These are phyloP conservation scores for Fissipunctia ypsillon DNA, from an alignment of 2,888 invertebrate genomes.

Conservation along the genomic window DNA sequence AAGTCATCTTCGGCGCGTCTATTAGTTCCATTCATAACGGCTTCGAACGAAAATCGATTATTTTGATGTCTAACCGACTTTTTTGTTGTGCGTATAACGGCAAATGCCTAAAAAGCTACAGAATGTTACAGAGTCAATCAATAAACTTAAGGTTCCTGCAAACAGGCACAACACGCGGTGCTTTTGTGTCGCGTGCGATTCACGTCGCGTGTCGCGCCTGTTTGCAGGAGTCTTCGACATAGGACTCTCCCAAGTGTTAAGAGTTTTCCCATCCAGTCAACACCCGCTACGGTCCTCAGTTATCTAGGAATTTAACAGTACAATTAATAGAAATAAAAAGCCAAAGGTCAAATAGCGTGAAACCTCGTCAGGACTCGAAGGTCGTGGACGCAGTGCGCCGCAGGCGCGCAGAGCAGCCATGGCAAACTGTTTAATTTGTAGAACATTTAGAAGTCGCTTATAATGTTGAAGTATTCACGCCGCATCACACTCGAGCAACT, in stretches of 20 bases:
- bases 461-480: slow-evolving; percentile 14
- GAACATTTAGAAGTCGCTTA: slow-evolving; percentile 8
- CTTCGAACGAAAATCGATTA: slow-evolving; percentile 49
- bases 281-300: background rate
- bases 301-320: background rate
- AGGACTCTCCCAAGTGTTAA: background rate
- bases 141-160: too few species aligned
- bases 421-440: slow-evolving; percentile 8
- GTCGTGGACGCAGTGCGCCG: slow-evolving; percentile 16
- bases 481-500: slow-evolving; percentile 14
- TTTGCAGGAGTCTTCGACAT: too few species aligned
- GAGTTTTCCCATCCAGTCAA: too few species aligned
- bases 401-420: slow-evolving; percentile 21
- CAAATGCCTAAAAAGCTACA: slow-evolving; percentile 1
- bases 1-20: slow-evolving; percentile 40
- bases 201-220: too few species aligned
- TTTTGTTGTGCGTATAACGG: slow-evolving; percentile 33
- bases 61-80: slow-evolving; percentile 36
- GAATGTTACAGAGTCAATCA: background rate
- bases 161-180: too few species aligned
- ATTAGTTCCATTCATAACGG: slow-evolving; percentile 38
- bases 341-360: slow-evolving; percentile 1
- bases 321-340: background rate
- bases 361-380: slow-evolving; percentile 12
- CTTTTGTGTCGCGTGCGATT: too few species aligned